These are phyloP conservation scores for Cryptoblepharus egeriae DNA, from an alignment of 2,797 vertebrate genomes.

Conservation along the genomic window DNA sequence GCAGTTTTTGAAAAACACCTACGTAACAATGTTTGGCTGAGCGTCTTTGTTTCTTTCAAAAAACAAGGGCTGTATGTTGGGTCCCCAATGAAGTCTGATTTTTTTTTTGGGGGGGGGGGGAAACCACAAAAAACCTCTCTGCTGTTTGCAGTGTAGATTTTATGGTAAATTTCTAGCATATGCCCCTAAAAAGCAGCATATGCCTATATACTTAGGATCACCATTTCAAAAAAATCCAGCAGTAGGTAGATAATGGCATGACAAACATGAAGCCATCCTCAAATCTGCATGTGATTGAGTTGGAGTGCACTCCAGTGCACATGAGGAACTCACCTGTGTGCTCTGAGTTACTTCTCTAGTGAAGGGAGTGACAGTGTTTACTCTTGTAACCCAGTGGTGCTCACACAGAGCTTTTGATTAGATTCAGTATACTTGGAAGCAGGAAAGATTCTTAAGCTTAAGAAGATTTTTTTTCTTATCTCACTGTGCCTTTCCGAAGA, in stretches of 20 bases:
- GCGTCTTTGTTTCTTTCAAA: conserved; percentile 37
- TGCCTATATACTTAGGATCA: background rate
- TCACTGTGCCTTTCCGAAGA: background rate
- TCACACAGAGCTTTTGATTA: background rate
- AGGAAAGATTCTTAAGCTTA: background rate
- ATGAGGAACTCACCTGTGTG: background rate
- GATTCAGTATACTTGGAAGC: background rate
- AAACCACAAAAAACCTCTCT: too few relatives aligned
- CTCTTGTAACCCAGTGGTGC: background rate
- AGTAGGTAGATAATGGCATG: background rate
- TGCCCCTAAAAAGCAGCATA: background rate
- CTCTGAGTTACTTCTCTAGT: background rate
- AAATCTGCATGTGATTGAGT: background rate
- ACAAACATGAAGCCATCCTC: background rate
- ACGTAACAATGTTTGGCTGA: conserved; percentile 85
- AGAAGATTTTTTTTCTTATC: background rate
- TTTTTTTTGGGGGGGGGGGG: too few relatives aligned
- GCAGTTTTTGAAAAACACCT: conserved; percentile 88
- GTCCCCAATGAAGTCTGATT: background rate
- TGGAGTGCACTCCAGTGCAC: background rate
- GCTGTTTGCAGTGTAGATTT: background rate
- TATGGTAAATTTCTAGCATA: background rate
- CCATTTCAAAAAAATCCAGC: background rate
- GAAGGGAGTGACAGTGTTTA: background rate
- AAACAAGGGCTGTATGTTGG: background rate